Base-by-base conservation (phyloP, 2,797 vertebrate genomes). In the Cottoperca gobio region DNA sequence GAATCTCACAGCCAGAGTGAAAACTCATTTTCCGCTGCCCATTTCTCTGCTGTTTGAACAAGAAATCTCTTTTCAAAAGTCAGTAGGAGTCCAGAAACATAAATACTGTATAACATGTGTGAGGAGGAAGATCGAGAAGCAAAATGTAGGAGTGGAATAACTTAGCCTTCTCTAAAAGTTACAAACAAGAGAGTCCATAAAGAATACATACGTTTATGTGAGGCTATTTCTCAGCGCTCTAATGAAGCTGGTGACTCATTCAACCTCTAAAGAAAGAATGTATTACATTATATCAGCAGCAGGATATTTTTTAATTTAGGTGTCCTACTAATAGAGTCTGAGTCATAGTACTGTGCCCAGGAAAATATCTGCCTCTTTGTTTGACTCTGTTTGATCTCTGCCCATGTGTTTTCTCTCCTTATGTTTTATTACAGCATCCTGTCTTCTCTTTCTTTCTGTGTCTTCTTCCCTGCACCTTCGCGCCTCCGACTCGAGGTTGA, bases 181-280 rank as follows among this genome's bases (percentile, higher is more conserved):
- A 33, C 57, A 66, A 72, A 67, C n/a, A 13, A 76, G 24, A 40
- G 48, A 69, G 72, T 60, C 61, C 33, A 66, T 50, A 50, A 80
- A 81, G 49, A 70, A 73, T 26, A 70, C 60, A 73, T 62, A 80
- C 62, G 43, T n/a, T 60, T 70, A 43, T 65, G 48, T 39, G 60
- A 28, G 54, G 81, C 69, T 69, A 62, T 76, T 83, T 86, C 72
- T 58, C 66, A 61, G 43, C 59, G 43, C 73, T 65, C 73, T 90
- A 84, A 88, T 91, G 79, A 88, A 79, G 72, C 69, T 31, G 40
- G 59, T 76, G 86, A 90, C 77, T 89, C 66, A 79, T 79, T 79
- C 86, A 76, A 90, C 90, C 88, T 85, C 86, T 63, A 49, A 81
- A 82, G 75, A 81, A 78, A 75, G 61, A 73, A 87, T 85, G 75